Percentiles rank a stretch among this genome's conserved stretches.
These are phyloP conservation scores for Pseudocheirus occidentalis DNA, from an alignment of 2,797 vertebrate species.

Conservation along the genomic window DNA sequence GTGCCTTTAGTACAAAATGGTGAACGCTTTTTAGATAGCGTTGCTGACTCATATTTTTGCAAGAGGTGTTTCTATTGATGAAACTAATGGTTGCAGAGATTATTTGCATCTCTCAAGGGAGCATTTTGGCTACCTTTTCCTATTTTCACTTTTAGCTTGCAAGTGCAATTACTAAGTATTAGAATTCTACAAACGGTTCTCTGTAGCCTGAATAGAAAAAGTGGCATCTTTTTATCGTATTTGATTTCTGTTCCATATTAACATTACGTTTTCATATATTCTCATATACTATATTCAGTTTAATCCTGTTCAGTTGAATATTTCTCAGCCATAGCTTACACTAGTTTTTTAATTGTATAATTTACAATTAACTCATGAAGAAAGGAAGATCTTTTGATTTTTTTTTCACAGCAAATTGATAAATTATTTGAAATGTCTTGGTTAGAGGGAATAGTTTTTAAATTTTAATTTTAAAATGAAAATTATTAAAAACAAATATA, in stretches of 20 bases:
- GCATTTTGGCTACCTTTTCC: not conserved
- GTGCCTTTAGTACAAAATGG: slow-evolving; percentile 48
- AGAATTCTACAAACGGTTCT: not conserved
- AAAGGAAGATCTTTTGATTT: slow-evolving; percentile 21
- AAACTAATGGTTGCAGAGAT: not conserved
- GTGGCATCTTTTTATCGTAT: not conserved
- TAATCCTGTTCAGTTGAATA: not conserved
- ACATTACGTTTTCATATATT: not conserved
- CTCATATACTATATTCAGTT: slow-evolving; percentile 7
- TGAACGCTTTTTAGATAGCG: not conserved
- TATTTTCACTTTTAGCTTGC: not conserved
- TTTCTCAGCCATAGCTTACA: not conserved
- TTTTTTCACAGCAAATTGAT: slow-evolving; percentile 38
- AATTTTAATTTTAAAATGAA: slow-evolving; percentile 44
- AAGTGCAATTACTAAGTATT: not conserved
- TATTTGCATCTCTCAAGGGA: not conserved
- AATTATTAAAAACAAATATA: not conserved
- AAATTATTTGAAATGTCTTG: slow-evolving; percentile 38
- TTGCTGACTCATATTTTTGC: not conserved
- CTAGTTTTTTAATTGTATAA: slow-evolving; percentile 29
- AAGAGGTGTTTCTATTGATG: slow-evolving; percentile 30
- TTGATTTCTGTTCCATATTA: not conserved
- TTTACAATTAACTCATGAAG: slow-evolving; percentile 1
- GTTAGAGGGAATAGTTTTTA: slow-evolving; percentile 36
- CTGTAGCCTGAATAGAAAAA: not conserved